These are phyloP conservation scores for Prunella himalayana DNA, from an alignment of 2,113 vertebrate species.

Conservation along the genomic window DNA sequence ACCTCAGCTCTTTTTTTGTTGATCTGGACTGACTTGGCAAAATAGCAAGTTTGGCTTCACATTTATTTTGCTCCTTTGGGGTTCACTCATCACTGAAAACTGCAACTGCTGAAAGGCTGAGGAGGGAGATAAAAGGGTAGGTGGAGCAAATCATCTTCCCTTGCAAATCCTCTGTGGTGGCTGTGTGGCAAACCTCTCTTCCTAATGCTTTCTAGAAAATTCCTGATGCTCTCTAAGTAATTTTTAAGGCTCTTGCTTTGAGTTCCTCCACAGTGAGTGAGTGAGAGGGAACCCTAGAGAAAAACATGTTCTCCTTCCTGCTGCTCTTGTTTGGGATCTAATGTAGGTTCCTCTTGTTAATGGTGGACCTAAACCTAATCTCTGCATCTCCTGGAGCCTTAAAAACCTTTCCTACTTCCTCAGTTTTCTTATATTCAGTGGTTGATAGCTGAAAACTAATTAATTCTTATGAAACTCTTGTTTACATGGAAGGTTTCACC, in stretches of 20 bases:
- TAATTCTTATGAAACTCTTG: background rate
- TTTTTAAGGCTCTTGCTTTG: background rate
- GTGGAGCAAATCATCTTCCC: background rate
- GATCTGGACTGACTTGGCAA: background rate
- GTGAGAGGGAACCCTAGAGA: background rate
- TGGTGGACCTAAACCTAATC: background rate
- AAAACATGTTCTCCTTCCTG: background rate
- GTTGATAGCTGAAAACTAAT: background rate
- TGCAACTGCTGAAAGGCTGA: background rate
- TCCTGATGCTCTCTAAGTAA: background rate
- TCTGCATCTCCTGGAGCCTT: background rate
- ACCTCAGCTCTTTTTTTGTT: background rate
- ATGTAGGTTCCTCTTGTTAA: background rate
- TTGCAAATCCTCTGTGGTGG: background rate
- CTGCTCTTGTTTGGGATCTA: background rate
- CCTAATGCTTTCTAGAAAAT: background rate
- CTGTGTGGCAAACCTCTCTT: background rate
- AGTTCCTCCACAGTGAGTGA: background rate
- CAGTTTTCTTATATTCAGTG: background rate
- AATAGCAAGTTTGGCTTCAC: background rate
- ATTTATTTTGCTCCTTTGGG: background rate
- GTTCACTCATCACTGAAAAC: background rate
- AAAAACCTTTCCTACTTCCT: background rate
- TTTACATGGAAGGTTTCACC: background rate
- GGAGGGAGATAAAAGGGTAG: background rate